Conservation (phyloP, 2,113 vertebrate species). For the Muscicapa adusta region DNA sequence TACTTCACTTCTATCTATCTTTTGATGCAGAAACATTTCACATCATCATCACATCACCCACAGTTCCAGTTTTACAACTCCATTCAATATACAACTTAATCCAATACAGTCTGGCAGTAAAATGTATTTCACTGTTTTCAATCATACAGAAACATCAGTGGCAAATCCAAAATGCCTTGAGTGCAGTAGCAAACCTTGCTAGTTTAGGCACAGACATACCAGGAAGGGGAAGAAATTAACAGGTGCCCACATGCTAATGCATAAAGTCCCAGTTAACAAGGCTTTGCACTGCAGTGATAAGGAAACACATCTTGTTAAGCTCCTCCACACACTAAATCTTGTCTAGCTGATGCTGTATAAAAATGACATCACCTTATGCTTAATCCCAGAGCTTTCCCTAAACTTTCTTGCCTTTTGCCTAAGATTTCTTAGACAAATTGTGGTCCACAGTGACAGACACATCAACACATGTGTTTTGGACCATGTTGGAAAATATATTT, state of each 20-base stretch:
- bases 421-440: not conserved
- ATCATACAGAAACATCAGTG: not conserved
- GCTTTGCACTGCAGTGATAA: not conserved
- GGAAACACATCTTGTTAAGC: not conserved
- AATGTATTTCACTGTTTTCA: not conserved
- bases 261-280: not conserved
- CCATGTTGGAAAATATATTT: not conserved
- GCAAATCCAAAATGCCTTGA: not conserved
- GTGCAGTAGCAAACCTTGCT: not conserved
- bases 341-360: not conserved
- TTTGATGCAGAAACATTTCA: not conserved
- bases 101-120: not conserved
- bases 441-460: not conserved
- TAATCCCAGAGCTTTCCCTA: not conserved
- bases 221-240: not conserved
- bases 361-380: not conserved
- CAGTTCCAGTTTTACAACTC: not conserved
- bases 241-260: not conserved
- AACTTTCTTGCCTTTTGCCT: not conserved
- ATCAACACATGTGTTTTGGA: accelerated
- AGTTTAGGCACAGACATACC: not conserved
- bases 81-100: not conserved
- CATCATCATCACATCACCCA: not conserved
- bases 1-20: not conserved
- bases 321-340: not conserved